Evolutionary conservation across 1,140 invertebrate genomes (phyloP), one percentile per base, ranked within the genome.

Genomic region (Lordiphosa mommai): DNA sequence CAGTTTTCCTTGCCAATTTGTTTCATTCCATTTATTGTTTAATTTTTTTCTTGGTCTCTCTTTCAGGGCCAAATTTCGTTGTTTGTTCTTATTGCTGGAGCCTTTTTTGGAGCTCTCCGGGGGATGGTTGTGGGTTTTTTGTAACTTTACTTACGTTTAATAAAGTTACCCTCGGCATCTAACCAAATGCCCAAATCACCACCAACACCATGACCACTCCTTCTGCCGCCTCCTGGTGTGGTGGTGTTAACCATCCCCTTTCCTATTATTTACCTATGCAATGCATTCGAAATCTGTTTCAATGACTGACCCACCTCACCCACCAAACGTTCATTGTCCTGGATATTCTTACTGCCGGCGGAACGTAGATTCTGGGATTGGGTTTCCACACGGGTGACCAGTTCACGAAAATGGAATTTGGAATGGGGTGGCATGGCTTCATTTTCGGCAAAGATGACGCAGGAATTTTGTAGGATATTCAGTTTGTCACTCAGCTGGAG

Each of bases 341-440:
- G 90, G 61, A 93, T 90, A 89, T 95, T 93, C 73, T 93, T 89
- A 46, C 92, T 92, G 41, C 94, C 94, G 3, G 94, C 93, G 1
- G 93, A 93, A 37, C 95, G 91, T 49, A 96, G 79, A 69, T 93
- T 92, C 61, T 94, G 91, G 13, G 94, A 94, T 86, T 97, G 94
- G 1, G 91, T 91, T 85, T 97, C 96, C 14, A 98, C 90, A 5
- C 94, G 91, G 0, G 93, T 93, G 2, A 97, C 92, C 48, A 97
- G 90, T 86, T 98, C 96, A 6, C 96, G 93, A 74, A 97, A 94
- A 69, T 96, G 95, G 88, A 98, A 97, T 52, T 96, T 94, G 17
- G 94, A 93, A 80, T 96, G 95, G 10, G 96, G 95, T 12, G 96
- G 93, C 61, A 96, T 94, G 2, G 94, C 92, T 27, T 90, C 90